Evolutionary conservation across 2,113 vertebrate species (phyloP), one percentile per base, ranked within the genome.

Genomic region (Calonectris borealis): DNA sequence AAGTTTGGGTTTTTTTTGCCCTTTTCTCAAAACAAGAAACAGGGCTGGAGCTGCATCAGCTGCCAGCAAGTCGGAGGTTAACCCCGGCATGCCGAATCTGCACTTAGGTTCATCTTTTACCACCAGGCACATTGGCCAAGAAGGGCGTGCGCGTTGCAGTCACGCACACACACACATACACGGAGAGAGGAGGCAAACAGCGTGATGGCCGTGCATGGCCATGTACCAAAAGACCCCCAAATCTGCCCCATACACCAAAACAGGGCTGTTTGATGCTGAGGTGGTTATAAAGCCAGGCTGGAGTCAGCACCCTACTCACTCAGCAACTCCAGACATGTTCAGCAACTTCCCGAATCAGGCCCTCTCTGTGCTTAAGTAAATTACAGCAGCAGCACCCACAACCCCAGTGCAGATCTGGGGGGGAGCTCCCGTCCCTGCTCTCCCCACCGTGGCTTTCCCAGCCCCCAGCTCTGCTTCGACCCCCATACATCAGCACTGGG

Each of bases 381-480:
- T 60, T 64, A 15, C 36, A 86, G 54, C 58, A 83, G 58, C 75
- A 76, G 57, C n/a, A 18, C 4, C 26, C 13, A 36, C 51, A 68
- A 4, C 8, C 20, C 48, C 51, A 38, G 48, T 0, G 0, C 58
- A 18, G 80, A 11, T 5, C 34, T 79, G 18, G 40, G 15, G 15
- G 15, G 38, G 17, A 36, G 58, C 36, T 72, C 46, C 40, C 0
- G 0, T 31, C 31, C 38, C 58, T 68, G 40, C 36, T 65, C 4
- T 40, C 64, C 46, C 64, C 62, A 62, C 19, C 1, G 2, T 0
- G 0, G 51, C 80, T 66, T 83, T 60, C n/a, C 40, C 88, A 84
- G 38, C 38, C 36, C 51, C 31, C 66, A 46, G 32, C 46, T 25
- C 75, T 44, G 49, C 65, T 48, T 64, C 68, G 64, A 20, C 18